phyloP scores from a whole-genome alignment of 2,888 invertebrate genomes.

The Perdita meconis region DNA sequence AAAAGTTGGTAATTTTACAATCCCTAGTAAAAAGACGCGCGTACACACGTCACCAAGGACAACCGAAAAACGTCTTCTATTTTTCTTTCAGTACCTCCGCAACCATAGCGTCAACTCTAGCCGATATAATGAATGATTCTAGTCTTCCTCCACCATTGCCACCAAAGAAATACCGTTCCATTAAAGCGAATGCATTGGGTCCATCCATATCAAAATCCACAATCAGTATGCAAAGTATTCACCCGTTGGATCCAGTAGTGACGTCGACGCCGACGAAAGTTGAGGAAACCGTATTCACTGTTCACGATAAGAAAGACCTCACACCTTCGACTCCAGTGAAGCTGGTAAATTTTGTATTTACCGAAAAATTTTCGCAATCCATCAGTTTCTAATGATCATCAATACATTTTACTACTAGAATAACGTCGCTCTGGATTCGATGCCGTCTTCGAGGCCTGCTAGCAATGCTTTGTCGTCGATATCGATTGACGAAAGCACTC shows the following conservation, averaged over 20 bases:
- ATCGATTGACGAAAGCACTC: slow-evolving; percentile 80
- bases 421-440: slow-evolving; percentile 74
- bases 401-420: slow-evolving; percentile 69
- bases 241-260: slow-evolving; percentile 74
- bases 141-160: slow-evolving; percentile 87
- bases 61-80: background rate
- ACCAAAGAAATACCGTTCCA: slow-evolving; percentile 86
- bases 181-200: slow-evolving; percentile 78
- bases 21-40: too few relatives aligned
- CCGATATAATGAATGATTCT: slow-evolving; percentile 77
- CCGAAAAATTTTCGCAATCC: background rate
- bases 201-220: slow-evolving; percentile 81
- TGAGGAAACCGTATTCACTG: slow-evolving; percentile 67
- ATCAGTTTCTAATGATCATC: background rate
- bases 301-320: slow-evolving; percentile 75
- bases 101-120: slow-evolving; percentile 78
- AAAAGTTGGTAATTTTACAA: too few relatives aligned
- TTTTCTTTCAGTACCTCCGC: slow-evolving; percentile 75
- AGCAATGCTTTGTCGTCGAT: slow-evolving; percentile 80
- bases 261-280: slow-evolving; percentile 80
- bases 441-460: slow-evolving; percentile 77
- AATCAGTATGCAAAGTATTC: slow-evolving; percentile 84
- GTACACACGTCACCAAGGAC: background rate
- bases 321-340: slow-evolving; percentile 73
- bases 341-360: slow-evolving; percentile 65